Percentiles rank a stretch among this genome's conserved stretches.
Evolutionary conservation across 2,797 vertebrate species (phyloP).

Genomic region (Gymnocypris eckloni): DNA sequence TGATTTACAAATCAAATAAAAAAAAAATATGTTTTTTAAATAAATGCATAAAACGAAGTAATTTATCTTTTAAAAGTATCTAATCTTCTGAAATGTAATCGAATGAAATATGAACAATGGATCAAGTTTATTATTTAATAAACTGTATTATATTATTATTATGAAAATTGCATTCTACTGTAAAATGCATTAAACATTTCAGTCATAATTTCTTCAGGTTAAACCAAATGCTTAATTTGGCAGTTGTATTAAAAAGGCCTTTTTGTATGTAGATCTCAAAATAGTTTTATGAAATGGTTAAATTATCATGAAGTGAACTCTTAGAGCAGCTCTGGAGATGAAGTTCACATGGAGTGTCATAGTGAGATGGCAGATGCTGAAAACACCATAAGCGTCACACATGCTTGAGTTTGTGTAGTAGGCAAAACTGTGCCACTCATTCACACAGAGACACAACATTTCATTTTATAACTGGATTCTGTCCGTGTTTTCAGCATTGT

Average conservation of each 20-base stretch:
- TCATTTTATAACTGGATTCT: background rate
- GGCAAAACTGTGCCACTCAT: background rate
- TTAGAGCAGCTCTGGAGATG: background rate
- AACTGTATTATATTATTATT: background rate
- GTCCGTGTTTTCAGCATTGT: background rate
- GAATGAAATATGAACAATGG: no score
- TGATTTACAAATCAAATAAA: background rate
- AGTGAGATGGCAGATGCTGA: background rate
- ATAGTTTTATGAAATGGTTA: background rate
- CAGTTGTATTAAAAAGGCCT: background rate
- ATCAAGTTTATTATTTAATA: background rate
- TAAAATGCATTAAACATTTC: background rate
- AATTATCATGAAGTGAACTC: background rate
- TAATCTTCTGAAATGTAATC: background rate
- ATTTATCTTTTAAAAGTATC: background rate
- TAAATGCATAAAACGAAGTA: background rate
- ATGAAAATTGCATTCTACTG: no score
- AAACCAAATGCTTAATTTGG: background rate
- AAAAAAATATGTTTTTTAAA: background rate
- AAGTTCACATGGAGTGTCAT: background rate
- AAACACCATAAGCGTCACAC: background rate
- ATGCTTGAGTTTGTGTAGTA: background rate
- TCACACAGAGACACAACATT: background rate
- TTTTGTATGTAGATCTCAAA: background rate
- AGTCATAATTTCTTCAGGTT: background rate